phyloP scores from a whole-genome alignment of 2,113 vertebrate species.

The Thomomys bottae region DNA sequence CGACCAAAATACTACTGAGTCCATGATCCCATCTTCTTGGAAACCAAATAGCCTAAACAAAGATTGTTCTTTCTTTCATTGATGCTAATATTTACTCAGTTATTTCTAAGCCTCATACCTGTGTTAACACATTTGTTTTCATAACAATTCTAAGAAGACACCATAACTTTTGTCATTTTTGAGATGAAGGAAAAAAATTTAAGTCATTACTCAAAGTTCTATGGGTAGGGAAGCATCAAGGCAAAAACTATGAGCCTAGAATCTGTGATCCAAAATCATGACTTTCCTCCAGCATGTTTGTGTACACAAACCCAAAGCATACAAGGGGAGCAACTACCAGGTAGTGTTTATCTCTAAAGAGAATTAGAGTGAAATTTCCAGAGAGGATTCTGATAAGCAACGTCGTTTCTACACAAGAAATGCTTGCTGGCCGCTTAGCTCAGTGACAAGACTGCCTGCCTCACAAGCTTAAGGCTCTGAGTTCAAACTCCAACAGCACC shows the following conservation, averaged over 20 bases:
- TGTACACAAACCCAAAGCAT: fast-evolving
- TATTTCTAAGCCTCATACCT: not conserved
- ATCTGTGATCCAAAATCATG: too few relatives aligned
- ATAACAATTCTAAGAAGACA: not conserved
- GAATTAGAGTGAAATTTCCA: not conserved
- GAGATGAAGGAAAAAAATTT: slow-evolving; percentile 17
- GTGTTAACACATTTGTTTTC: not conserved
- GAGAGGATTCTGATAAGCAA: not conserved
- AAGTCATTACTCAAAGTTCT: not conserved
- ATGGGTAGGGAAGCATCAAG: not conserved
- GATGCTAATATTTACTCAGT: not conserved
- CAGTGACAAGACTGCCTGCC: too few relatives aligned
- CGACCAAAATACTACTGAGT: not conserved
- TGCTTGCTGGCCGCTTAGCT: too few relatives aligned
- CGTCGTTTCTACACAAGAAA: not conserved
- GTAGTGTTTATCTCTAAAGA: not conserved
- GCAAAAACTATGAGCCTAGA: not conserved
- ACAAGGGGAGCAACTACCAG: not conserved
- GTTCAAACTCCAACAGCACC: too few relatives aligned
- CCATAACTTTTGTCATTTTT: not conserved
- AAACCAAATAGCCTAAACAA: not conserved
- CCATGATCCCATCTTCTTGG: not conserved
- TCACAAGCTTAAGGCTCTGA: too few relatives aligned
- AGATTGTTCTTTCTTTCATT: not conserved
- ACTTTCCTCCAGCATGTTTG: not conserved